phyloP scores from a whole-genome alignment of 2,797 vertebrate species.

The Oreortyx pictus region DNA sequence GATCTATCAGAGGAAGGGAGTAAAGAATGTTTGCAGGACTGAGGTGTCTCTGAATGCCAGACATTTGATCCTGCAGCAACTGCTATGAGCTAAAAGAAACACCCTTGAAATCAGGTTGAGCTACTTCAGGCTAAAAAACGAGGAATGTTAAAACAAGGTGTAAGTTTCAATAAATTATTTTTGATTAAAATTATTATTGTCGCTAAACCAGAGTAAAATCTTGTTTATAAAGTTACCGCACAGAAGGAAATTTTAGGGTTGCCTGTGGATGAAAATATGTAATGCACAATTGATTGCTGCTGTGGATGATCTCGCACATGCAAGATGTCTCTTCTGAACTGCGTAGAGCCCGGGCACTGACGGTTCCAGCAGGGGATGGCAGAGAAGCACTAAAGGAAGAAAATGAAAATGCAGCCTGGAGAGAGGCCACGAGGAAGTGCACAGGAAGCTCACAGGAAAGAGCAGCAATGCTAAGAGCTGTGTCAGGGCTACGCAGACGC shows the following conservation, averaged over 20 bases:
- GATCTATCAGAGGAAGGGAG: not conserved
- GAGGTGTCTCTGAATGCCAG: not conserved
- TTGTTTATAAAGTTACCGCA: not conserved
- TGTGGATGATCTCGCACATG: not conserved
- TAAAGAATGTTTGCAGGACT: not conserved
- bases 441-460: not conserved
- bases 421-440: not conserved
- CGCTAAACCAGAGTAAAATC: not conserved
- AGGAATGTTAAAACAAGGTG: not conserved
- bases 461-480: not conserved
- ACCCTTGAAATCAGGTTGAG: not conserved
- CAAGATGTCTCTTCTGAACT: not conserved
- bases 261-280: not conserved
- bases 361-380: not conserved
- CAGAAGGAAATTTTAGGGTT: not conserved
- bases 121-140: not conserved
- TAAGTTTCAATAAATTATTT: not conserved
- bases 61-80: not conserved
- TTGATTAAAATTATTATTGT: not conserved
- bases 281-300: not conserved
- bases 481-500: rapidly evolving
- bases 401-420: not conserved
- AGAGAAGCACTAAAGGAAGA: not conserved
- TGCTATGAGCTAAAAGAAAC: not conserved
- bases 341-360: not conserved